Base-by-base conservation (phyloP, 1,140 invertebrate genomes). In the Parasteatoda tepidariorum region DNA sequence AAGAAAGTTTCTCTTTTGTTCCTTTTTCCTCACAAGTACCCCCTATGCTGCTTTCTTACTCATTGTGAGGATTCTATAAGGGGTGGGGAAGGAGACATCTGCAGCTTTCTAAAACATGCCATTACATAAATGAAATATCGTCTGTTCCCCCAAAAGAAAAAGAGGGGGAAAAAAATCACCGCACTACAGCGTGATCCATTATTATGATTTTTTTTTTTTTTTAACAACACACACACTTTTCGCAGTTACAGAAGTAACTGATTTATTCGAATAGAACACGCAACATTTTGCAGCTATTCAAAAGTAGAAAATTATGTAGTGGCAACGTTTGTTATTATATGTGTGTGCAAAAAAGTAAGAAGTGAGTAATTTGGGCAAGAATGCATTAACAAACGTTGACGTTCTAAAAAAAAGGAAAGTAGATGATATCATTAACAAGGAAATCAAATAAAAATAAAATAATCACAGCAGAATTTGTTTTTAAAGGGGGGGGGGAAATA, bases 81-180 rank as follows among this genome's bases (percentile, higher is more conserved):
- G 64, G 2, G 13, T 18, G n/a, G 18, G 38, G 9, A 48, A 48
- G n/a, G n/a, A 48, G 31, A 66, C 78, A 82, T 82, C 78, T 82
- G 78, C 78, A 70, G 68, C 31, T 57, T 61, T 62, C 67, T 24
- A 82, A 71, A 82, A 71, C 78, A 82, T 82, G 67, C 67, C 78
- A 82, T 82, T 70, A 82, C 33, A 61, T 61, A 48, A 79, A 62
- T 71, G 78, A 82, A 82, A 82, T 75, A 78, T 78, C 30, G 74
- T 66, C 62, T 26, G 28, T n/a, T n/a, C n/a, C n/a, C n/a, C n/a
- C n/a, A n/a, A n/a, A n/a, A 18, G 70, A 31, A 59, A n/a, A 31
- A 22, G 33, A 31, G 5, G 13, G 48, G 26, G 26, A 24, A n/a
- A 70, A 48, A 73, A 73, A 22, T 73, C 31, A 30, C 26, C 30